Conservation (phyloP, 92 coral and sea anemone species). For the Porites rus region DNA sequence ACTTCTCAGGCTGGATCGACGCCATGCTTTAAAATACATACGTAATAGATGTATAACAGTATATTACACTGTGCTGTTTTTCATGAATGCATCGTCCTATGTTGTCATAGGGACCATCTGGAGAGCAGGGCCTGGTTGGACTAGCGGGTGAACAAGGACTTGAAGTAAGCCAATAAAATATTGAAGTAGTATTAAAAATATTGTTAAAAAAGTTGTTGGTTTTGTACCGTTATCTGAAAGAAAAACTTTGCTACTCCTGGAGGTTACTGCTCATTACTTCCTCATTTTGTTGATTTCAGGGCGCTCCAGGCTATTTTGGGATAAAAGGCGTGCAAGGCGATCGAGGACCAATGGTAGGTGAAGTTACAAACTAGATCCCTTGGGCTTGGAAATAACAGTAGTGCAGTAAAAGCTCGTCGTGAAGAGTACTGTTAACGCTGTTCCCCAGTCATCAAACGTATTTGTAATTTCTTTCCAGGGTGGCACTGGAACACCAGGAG, state of each 20-base stretch:
- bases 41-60: too few species aligned
- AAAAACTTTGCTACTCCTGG: too few species aligned
- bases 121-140: constrained; percentile 29
- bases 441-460: not conserved
- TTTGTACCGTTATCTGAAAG: too few species aligned
- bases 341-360: constrained; percentile 36
- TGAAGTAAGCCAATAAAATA: not conserved
- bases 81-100: not conserved
- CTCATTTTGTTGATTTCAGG: not conserved
- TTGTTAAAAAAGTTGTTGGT: not conserved
- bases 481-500: constrained; percentile 32
- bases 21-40: too few species aligned
- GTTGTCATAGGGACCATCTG: constrained; percentile 2
- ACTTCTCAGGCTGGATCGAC: too few species aligned
- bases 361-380: not conserved
- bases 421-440: too few species aligned
- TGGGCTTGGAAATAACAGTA: too few species aligned
- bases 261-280: not conserved
- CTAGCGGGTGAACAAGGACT: constrained; percentile 21
- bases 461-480: constrained; percentile 2
- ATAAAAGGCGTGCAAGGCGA: constrained; percentile 32
- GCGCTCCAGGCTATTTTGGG: constrained; percentile 33
- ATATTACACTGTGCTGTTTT: too few species aligned
- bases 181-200: too few species aligned
- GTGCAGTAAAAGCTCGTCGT: not conserved